phyloP scores from a whole-genome alignment of 2,113 vertebrate species.

The Campylomormyrus numenius region DNA sequence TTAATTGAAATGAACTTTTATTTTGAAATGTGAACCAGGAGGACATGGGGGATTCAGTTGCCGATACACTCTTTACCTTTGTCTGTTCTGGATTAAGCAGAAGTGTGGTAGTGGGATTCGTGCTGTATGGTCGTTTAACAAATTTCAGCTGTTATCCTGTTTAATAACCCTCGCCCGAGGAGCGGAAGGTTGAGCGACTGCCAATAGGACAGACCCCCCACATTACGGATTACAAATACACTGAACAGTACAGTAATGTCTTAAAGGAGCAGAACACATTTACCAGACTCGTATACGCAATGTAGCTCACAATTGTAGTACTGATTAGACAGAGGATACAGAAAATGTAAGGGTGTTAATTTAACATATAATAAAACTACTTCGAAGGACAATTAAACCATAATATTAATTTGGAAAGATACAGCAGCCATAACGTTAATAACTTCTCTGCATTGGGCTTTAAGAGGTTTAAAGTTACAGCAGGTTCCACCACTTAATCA shows the following conservation, averaged over 20 bases:
- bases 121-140: not conserved
- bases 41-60: not conserved
- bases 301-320: not conserved
- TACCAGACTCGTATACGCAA: not conserved
- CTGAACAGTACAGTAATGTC: not conserved
- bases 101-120: not conserved
- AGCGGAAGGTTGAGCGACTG: not conserved
- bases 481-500: not conserved
- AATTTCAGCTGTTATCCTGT: not conserved
- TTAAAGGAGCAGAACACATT: not conserved
- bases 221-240: not conserved
- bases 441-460: not conserved
- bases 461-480: not conserved
- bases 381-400: not conserved
- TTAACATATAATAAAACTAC: not conserved
- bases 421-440: not conserved
- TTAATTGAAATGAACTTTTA: not conserved
- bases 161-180: not conserved
- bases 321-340: not conserved
- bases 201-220: not conserved
- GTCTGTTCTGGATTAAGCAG: not conserved
- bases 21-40: not conserved
- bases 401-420: not conserved
- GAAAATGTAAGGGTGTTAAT: not conserved
- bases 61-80: not conserved